Conservation (phyloP, 2,113 vertebrate species). For the Phalacrocorax pelagicus region DNA sequence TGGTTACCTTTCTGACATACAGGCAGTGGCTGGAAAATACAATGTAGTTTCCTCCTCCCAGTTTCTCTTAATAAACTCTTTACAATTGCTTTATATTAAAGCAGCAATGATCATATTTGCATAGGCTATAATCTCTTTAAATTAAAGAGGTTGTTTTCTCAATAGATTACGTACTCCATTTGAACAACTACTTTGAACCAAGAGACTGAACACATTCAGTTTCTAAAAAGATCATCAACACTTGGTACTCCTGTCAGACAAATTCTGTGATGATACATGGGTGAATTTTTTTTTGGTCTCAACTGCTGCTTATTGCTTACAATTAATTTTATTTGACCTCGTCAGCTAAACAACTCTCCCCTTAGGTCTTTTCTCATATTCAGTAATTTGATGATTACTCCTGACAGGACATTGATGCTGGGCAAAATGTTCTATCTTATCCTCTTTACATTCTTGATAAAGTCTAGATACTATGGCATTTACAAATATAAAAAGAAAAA, state of each 20-base stretch:
- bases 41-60: background rate
- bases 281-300: background rate
- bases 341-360: background rate
- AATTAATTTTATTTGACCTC: background rate
- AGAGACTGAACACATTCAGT: background rate
- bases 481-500: background rate
- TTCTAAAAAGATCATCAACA: background rate
- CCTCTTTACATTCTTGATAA: background rate
- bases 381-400: background rate
- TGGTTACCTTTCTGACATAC: background rate
- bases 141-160: background rate
- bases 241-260: background rate
- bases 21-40: background rate
- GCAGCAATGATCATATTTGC: background rate
- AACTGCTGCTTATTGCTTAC: background rate
- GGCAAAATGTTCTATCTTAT: background rate
- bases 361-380: background rate
- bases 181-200: background rate
- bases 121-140: background rate
- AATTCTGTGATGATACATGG: background rate
- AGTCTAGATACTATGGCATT: background rate
- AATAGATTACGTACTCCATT: background rate
- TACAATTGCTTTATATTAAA: background rate
- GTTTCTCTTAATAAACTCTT: background rate
- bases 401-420: background rate